Evolutionary conservation across 2,797 vertebrate species (phyloP), one percentile per base, ranked within the genome.

Genomic region (Myripristis jacobus): DNA sequence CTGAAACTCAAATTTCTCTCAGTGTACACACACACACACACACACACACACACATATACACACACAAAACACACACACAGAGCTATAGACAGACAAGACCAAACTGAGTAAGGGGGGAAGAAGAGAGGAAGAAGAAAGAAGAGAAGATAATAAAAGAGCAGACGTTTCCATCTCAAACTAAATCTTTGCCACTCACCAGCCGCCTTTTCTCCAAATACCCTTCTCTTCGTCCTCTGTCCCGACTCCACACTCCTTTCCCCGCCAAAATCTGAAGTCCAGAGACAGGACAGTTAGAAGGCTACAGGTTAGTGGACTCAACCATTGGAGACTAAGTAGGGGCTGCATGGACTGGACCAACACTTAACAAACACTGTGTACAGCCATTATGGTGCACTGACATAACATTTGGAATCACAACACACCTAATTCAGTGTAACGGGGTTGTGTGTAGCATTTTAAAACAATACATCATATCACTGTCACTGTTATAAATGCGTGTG

Each of bases 221-320:
- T 38, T 82, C 90, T 87, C 84, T 73, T 92, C 63, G 36, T 87
- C 78, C 87, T 89, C 72, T 58, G 82, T 67, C 71, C 53, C 77
- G 58, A 68, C 54, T 66, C 62, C 25, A 47, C 27, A 43, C 60
- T 57, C 44, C 18, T 56, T 70, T 48, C 78, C 66, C 77, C 64
- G 16, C n/a, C 48, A 74, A 75, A 78, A 73, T 80, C 89, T 91
- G 52, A 51, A 70, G 64, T 41, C 63, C 59, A 77, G 54, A 87
- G 78, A 77, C 57, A 66, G 50, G 50, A 73, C 27, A 73, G 15
- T 62, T 46, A 81, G 7, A 73, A 29, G 43, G 38, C 69, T 66
- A 70, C 47, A 61, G 47, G 53, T 29, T 53, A 3, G 44, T 53
- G 41, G 60, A 80, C 74, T 77, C 16, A 27, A 21, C 68, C 58